phyloP scores from a whole-genome alignment of 2,113 vertebrate genomes.

The Columba livia region DNA sequence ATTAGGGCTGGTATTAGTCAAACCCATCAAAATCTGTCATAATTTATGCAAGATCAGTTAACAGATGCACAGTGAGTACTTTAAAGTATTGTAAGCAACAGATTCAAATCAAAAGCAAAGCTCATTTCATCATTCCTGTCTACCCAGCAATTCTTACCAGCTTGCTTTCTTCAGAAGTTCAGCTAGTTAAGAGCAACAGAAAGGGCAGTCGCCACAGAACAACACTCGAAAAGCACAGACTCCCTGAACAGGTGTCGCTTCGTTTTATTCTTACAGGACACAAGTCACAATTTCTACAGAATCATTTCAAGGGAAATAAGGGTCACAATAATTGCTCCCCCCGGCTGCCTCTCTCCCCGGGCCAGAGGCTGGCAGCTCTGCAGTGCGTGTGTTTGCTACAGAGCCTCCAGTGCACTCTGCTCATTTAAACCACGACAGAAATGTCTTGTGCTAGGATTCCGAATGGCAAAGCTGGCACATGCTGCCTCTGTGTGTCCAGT shows the following conservation, averaged over 20 bases:
- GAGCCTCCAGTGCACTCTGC: neutral
- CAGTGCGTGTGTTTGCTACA: accelerated
- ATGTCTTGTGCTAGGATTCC: accelerated
- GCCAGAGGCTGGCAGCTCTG: neutral
- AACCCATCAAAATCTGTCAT: neutral
- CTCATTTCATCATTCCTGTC: neutral
- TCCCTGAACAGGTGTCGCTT: neutral
- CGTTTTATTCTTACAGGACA: neutral
- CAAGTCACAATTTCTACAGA: neutral
- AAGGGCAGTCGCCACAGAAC: neutral
- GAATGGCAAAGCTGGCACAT: neutral
- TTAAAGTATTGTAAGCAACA: neutral
- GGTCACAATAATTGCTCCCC: neutral
- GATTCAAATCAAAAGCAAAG: neutral
- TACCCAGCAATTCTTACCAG: neutral
- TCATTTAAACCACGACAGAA: neutral
- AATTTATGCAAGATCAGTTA: neutral
- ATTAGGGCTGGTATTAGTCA: neutral
- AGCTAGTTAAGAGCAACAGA: neutral
- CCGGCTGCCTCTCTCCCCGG: neutral
- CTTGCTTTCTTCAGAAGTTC: neutral
- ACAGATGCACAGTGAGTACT: neutral
- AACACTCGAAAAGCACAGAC: neutral
- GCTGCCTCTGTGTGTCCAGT: neutral
- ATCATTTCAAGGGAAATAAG: neutral